These are phyloP conservation scores for Mastacembelus armatus DNA, from an alignment of 2,797 vertebrate species.

Conservation along the genomic window DNA sequence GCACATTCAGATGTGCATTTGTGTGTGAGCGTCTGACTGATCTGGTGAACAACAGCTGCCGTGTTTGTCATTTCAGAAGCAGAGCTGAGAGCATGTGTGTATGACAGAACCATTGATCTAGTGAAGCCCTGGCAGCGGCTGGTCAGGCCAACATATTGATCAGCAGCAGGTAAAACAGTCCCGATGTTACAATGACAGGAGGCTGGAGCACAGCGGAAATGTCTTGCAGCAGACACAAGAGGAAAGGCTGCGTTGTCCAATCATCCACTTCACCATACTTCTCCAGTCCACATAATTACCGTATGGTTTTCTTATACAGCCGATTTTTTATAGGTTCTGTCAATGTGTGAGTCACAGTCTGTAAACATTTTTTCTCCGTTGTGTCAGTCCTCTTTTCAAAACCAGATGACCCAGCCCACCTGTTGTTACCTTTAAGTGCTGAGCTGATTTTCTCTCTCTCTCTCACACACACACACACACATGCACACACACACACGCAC, in stretches of 20 bases:
- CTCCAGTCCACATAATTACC: conserved; percentile 13
- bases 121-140: conserved; percentile 27
- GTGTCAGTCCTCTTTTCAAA: conserved; percentile 25
- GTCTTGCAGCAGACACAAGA: conserved; percentile 14
- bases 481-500: too few species aligned
- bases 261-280: conserved; percentile 16
- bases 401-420: conserved; percentile 61
- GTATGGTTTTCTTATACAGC: background rate
- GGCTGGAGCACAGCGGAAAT: conserved; percentile 8
- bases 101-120: conserved; percentile 65
- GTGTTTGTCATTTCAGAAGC: conserved; percentile 28
- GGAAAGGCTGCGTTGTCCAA: conserved; percentile 1
- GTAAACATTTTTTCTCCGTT: conserved; percentile 2
- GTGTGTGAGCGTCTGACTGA: conserved; percentile 38
- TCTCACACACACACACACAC: conserved; percentile 13
- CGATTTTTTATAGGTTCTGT: conserved; percentile 7
- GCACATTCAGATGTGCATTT: conserved; percentile 17
- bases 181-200: conserved; percentile 34
- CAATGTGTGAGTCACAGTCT: conserved; percentile 21
- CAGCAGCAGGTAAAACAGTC: conserved; percentile 59
- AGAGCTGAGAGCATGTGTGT: background rate
- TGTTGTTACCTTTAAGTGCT: conserved; percentile 61
- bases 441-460: conserved; percentile 43
- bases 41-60: conserved; percentile 40
- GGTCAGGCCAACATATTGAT: conserved; percentile 59